Percentiles rank a stretch among this genome's conserved stretches.
Conservation (phyloP, 2,797 vertebrate species). For the Periophthalmus magnuspinnatus region DNA sequence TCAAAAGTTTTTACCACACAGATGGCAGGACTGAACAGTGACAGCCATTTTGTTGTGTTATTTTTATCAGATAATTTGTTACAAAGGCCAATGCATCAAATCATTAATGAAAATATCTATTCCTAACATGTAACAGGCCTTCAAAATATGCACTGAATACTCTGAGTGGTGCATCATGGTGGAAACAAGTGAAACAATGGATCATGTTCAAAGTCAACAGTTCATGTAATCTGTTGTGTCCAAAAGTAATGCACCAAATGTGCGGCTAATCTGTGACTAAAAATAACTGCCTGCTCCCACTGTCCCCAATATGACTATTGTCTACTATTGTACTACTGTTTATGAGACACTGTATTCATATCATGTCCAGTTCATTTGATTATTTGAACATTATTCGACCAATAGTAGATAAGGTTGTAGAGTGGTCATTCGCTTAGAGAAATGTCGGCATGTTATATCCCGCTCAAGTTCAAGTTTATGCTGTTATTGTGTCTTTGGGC, state of each 20-base stretch:
- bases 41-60: not conserved
- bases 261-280: not conserved
- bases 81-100: not conserved
- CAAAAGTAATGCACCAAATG: slow-evolving; percentile 5
- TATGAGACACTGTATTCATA: slow-evolving; percentile 1
- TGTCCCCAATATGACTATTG: slow-evolving; percentile 1
- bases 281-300: not conserved
- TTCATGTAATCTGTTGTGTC: not conserved
- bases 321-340: too few relatives aligned
- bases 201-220: not conserved
- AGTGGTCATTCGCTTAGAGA: too few relatives aligned
- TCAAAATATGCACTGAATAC: not conserved
- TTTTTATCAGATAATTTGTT: not conserved
- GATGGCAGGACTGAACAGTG: not conserved
- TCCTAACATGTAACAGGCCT: not conserved
- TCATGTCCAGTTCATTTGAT: not conserved
- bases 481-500: too few relatives aligned
- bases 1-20: not conserved
- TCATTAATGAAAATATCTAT: not conserved
- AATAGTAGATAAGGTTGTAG: not conserved
- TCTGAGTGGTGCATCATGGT: not conserved
- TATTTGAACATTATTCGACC: not conserved
- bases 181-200: not conserved
- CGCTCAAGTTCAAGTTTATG: too few relatives aligned
- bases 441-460: not conserved